Conservation (phyloP, 2,113 vertebrate species). For the Gnathonemus echidnorhynchus region DNA sequence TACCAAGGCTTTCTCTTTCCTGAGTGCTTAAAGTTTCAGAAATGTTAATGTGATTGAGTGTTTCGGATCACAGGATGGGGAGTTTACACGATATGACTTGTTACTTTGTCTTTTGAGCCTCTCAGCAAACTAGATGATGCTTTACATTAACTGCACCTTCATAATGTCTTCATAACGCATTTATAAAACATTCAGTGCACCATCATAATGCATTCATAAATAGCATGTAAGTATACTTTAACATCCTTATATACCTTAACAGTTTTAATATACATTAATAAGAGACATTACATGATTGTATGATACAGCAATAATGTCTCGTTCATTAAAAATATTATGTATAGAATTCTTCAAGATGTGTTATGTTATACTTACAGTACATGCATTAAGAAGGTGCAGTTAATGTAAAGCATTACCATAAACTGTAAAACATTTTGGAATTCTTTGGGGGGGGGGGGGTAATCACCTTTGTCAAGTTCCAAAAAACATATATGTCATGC, state of each 20-base stretch:
- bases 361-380: background rate
- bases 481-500: background rate
- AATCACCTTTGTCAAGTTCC: background rate
- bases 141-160: background rate
- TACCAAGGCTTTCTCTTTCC: background rate
- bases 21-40: background rate
- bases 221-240: background rate
- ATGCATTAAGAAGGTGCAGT: background rate
- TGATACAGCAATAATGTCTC: background rate
- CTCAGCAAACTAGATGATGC: background rate
- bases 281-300: background rate
- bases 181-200: background rate
- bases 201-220: background rate
- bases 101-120: background rate
- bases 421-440: background rate
- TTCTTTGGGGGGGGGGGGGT: background rate
- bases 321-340: background rate
- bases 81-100: background rate
- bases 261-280: background rate
- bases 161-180: background rate
- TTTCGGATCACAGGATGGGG: background rate
- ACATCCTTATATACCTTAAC: background rate
- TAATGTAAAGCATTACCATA: background rate
- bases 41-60: background rate
- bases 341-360: background rate